phyloP scores from a whole-genome alignment of 2,113 vertebrate species.

The Stictonetta naevosa region DNA sequence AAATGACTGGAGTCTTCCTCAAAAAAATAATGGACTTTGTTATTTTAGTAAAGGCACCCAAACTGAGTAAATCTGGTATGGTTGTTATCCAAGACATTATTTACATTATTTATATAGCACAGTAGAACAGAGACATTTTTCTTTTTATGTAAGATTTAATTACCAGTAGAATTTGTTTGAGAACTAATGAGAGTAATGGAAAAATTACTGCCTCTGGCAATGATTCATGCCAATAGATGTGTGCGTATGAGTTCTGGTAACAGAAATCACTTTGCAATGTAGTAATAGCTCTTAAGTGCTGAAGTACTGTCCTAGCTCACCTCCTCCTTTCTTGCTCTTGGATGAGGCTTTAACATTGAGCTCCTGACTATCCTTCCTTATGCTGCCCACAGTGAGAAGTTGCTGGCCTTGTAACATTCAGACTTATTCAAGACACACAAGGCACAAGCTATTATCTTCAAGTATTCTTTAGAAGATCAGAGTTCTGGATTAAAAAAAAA shows the following conservation, averaged over 20 bases:
- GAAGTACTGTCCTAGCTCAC: not conserved
- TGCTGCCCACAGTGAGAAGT: not conserved
- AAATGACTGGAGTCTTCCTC: not conserved
- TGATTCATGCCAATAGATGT: not conserved
- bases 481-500: not conserved
- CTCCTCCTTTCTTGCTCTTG: not conserved
- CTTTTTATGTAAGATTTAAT: not conserved
- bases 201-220: not conserved
- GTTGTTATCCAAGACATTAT: not conserved
- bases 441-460: not conserved
- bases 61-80: not conserved
- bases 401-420: not conserved
- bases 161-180: not conserved
- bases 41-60: not conserved
- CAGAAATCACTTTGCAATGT: not conserved
- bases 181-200: not conserved
- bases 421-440: not conserved
- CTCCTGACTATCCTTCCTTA: not conserved
- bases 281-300: not conserved
- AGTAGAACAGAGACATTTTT: not conserved
- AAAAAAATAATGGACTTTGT: not conserved
- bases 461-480: not conserved
- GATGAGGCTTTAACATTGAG: not conserved
- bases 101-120: not conserved
- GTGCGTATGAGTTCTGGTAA: not conserved